These are phyloP conservation scores for Himalopsyche anomala DNA, from an alignment of 2,888 invertebrate species.

Conservation along the genomic window DNA sequence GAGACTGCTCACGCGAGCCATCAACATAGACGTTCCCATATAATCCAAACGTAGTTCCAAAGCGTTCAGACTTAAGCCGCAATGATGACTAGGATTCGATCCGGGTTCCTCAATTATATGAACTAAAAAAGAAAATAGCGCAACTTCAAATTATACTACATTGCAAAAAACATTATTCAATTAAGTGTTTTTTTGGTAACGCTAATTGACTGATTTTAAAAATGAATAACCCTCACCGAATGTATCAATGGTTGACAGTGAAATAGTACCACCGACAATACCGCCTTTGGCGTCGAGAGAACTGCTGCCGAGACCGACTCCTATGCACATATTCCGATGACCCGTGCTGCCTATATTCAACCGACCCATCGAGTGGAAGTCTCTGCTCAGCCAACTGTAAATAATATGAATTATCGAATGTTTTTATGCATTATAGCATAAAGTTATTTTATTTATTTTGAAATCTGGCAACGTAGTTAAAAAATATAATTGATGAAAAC, in stretches of 20 bases:
- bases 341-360: conserved; percentile 96
- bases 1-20: conserved; percentile 91
- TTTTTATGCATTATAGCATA: not conserved
- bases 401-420: not conserved
- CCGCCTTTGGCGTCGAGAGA: conserved; percentile 97
- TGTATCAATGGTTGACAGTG: conserved; percentile 91
- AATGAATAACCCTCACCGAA: conserved; percentile 77
- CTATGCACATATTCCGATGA: conserved; percentile 94
- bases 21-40: conserved; percentile 97
- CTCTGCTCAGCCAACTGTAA: conserved; percentile 91
- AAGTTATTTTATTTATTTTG: conserved; percentile 57
- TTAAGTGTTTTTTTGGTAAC: not conserved
- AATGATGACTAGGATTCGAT: conserved; percentile 91
- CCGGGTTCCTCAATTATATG: conserved; percentile 94
- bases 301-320: conserved; percentile 91
- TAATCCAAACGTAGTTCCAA: conserved; percentile 95
- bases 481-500: conserved; percentile 7
- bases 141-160: conserved; percentile 6
- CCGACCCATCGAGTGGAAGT: conserved; percentile 93
- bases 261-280: conserved; percentile 97
- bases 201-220: conserved; percentile 57
- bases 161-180: not conserved
- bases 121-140: conserved; percentile 75
- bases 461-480: not conserved
- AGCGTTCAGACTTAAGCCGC: conserved; percentile 88